Conservation (phyloP, 2,113 vertebrate species). For the Malaclemys terrapin region DNA sequence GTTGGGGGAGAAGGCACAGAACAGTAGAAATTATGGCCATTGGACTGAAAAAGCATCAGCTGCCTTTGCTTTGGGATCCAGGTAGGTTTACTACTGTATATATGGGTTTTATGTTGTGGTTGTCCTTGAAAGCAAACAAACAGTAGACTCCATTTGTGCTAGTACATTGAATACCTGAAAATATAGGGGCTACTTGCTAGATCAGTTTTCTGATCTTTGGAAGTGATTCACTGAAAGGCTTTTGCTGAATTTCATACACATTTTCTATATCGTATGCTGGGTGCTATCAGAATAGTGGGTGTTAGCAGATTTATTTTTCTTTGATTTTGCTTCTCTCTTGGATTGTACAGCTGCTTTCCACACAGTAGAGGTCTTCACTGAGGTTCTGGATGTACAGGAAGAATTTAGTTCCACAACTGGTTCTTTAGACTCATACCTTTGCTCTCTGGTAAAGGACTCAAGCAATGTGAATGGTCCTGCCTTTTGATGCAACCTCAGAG, state of each 20-base stretch:
- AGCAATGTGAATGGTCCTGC: rapidly evolving
- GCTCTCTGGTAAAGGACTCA: too few relatives aligned
- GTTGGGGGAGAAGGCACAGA: background rate
- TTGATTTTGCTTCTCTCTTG: too few relatives aligned
- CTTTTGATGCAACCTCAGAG: background rate
- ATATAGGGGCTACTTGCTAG: background rate
- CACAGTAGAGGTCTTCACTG: too few relatives aligned
- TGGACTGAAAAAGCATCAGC: background rate
- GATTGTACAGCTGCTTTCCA: too few relatives aligned
- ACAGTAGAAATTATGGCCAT: background rate
- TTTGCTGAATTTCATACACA: too few relatives aligned
- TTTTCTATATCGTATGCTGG: too few relatives aligned
- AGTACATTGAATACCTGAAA: background rate
- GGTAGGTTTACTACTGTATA: background rate
- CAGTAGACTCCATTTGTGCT: background rate
- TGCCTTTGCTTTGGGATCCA: background rate
- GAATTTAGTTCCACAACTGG: too few relatives aligned
- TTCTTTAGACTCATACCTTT: too few relatives aligned
- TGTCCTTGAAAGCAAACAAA: slow-evolving; percentile 38
- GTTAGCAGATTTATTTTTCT: too few relatives aligned
- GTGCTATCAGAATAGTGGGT: too few relatives aligned
- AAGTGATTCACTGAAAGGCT: too few relatives aligned
- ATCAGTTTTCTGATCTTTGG: rapidly evolving
- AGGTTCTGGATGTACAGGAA: too few relatives aligned
- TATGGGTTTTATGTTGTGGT: background rate